Base-by-base conservation (phyloP, 2,113 vertebrate genomes). In the Brevimyrus niger region DNA sequence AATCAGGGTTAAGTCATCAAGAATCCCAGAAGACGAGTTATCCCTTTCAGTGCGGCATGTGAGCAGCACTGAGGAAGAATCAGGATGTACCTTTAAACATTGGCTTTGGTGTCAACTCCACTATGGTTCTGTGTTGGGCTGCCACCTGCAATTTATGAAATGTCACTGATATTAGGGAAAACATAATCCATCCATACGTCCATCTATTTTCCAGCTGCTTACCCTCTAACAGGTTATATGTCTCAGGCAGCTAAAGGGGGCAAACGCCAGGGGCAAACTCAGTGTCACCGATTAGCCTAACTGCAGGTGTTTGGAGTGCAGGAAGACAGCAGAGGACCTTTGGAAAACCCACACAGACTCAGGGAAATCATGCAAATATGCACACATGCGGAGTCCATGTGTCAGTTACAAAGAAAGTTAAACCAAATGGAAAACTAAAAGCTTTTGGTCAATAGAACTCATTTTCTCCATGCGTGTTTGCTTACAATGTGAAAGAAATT, bases 1-100 rank as follows among this genome's bases (percentile, higher is more conserved):
- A 91, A 92, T 89, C 89, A 90, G 91, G 93, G 92, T 93, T 92
- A 93, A 94, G 92, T 92, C 93, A 94, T 95, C 91, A 91, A 91
- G 89, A 47, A 73, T 93, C 92, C 89, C 93, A 94, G 95, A 93
- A 93, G 89, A 94, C 94, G 94, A 53, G 83, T 47, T 11, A 80
- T 42, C 73, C 15, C 73, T 80, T 19, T 80, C 73, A 42, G 6
- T 15, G 2, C 3, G 35, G 13, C 15, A 6, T 6, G 35, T 42
- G 42, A 19, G 5, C 73, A 19, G 15, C 17, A 42, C 35, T 2
- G 31, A 80, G 31, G 35, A 80, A 80, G 73, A 38, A 80, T 80
- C 73, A 19, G 73, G n/a, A 69, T 69, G 13, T 69, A 69, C 61
- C n/a, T 31, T 19, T 80, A 80, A 19, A 42, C 73, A 42, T 10